phyloP scores from a whole-genome alignment of 2,888 invertebrate genomes.

The Zhuqinia jingwanae region DNA sequence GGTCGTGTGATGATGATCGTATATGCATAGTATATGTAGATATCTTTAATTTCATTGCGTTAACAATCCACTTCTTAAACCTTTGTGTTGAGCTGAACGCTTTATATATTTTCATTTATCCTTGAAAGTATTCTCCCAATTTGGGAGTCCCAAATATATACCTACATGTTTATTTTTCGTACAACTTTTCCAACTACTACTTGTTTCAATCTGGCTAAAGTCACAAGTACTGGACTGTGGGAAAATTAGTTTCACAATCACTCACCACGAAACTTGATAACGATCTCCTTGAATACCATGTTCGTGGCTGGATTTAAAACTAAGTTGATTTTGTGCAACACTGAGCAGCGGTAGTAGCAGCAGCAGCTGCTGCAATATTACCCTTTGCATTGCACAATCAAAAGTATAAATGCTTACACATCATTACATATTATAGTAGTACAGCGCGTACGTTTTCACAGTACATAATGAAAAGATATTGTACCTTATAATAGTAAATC shows the following conservation, averaged over 20 bases:
- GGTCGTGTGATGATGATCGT: too few species aligned
- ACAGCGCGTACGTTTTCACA: too few species aligned
- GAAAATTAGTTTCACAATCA: too few species aligned
- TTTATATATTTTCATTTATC: not conserved
- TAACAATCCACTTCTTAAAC: constrained; percentile 18
- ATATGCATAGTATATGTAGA: not conserved
- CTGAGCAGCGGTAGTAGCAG: too few species aligned
- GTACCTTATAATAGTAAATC: not conserved
- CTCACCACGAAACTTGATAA: too few species aligned
- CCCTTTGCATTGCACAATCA: not conserved
- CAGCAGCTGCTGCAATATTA: not conserved
- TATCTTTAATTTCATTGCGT: not conserved
- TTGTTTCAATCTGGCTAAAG: not conserved
- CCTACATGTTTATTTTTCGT: too few species aligned
- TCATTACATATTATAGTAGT: too few species aligned
- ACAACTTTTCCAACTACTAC: not conserved
- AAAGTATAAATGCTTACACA: too few species aligned
- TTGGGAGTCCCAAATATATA: too few species aligned
- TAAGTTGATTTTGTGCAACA: constrained; percentile 3
- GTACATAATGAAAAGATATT: not conserved
- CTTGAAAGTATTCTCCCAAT: not conserved
- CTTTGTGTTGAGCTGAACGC: not conserved
- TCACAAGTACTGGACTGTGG: too few species aligned
- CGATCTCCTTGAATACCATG: not conserved
- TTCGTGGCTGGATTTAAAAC: not conserved